phyloP scores from a whole-genome alignment of 2,797 vertebrate species.

The Catamblyrhynchus diadema region DNA sequence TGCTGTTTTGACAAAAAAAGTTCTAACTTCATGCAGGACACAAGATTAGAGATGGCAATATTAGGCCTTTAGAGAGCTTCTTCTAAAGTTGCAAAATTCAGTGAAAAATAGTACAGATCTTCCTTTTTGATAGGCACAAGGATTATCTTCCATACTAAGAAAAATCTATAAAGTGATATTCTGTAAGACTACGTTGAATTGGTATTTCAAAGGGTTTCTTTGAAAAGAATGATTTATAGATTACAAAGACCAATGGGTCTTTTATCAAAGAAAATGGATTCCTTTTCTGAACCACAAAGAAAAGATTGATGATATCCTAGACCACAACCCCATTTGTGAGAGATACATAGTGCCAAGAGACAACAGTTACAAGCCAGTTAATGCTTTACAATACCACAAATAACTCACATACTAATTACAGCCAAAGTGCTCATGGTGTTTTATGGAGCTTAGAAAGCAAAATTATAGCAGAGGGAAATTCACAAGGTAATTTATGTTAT shows the following conservation, averaged over 20 bases:
- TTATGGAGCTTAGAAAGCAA: not conserved
- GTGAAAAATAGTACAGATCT: conserved; percentile 45
- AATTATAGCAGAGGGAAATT: not conserved
- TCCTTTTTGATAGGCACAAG: conserved; percentile 53
- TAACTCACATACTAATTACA: conserved; percentile 36
- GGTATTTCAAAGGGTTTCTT: conserved; percentile 71
- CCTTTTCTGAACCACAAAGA: conserved; percentile 68
- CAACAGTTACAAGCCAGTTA: conserved; percentile 34
- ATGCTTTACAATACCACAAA: not conserved
- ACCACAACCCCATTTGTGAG: conserved; percentile 53
- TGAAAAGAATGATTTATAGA: conserved; percentile 76
- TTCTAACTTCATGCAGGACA: not conserved
- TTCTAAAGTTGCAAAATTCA: conserved; percentile 22
- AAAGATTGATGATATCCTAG: conserved; percentile 71
- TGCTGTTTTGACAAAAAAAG: conserved; percentile 4
- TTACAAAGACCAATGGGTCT: conserved; percentile 71
- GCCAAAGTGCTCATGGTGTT: not conserved
- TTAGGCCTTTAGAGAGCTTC: not conserved
- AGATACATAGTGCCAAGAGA: conserved; percentile 48
- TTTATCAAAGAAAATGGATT: conserved; percentile 76
- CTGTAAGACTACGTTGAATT: conserved; percentile 65
- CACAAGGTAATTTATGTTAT: not conserved
- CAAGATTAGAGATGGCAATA: not conserved
- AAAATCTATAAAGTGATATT: conserved; percentile 63
- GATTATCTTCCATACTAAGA: conserved; percentile 52